Evolutionary conservation across 64 coral and sea anemone species (phyloP), one percentile per base, ranked within the genome.

Genomic region (Stylophora pistillata): DNA sequence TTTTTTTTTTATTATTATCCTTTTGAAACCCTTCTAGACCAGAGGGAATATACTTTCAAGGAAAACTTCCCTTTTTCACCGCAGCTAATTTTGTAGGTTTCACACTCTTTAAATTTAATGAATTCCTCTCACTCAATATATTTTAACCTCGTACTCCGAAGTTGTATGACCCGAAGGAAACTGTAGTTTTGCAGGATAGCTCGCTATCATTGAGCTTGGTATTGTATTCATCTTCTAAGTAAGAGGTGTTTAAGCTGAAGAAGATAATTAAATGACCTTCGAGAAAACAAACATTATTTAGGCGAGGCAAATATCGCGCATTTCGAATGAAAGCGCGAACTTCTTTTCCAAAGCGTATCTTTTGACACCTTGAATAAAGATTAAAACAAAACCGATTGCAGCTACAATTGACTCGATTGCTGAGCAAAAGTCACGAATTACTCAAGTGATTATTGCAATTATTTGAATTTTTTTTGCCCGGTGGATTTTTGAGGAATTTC

Each of bases 191-290:
- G 53, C 58, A 25, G 33, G 13, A 84, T 37, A 68, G 52, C 33
- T 84, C 62, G 61, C 53, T 84, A 30, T 84, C 69, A 79, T 60
- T 79, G 56, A 25, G 15, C 25, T 32, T 15, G 15, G 15, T 29
- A 79, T 27, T 79, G 77, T 79, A 55, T 59, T 79, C 77, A 79
- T 33, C 58, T 53, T 13, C 58, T 63, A 69, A 84, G 61, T 69
- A 84, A 54, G 58, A 84, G 58, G 27, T 37, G 78, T 81, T 81
- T 81, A 63, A 81, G 14, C 58, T 26, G 63, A 81, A 81, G 37
- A 7, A 70, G 80, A 84, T 84, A 70, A 84, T 84, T 41, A 84
- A 84, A 84, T 84, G 80, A 68, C 61, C 30, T 84, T 68, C 80
- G 13, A 10, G 30, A 84, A 70, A 70, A 53, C 80, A 70, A 84